Evolutionary conservation across 2,888 invertebrate species (phyloP).

Genomic region (Brassicogethes aeneus): DNA sequence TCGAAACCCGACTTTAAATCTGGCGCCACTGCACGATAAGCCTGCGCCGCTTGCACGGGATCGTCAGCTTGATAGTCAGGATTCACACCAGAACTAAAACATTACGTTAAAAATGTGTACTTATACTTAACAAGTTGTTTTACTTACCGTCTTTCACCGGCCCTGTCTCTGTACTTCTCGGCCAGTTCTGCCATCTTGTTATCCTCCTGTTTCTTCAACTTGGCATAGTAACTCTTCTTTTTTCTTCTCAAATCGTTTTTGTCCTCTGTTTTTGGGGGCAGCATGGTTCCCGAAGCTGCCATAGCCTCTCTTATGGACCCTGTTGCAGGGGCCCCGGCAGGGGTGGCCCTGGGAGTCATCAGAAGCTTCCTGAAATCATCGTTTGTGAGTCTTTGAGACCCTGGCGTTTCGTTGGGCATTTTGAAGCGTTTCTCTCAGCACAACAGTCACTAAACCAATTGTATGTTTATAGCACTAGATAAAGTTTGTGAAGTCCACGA

Average conservation of each 20-base stretch:
- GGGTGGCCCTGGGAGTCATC: conserved; percentile 85
- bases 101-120: not conserved
- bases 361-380: conserved; percentile 93
- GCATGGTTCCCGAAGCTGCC: conserved; percentile 44
- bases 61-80: conserved; percentile 77
- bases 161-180: conserved; percentile 86
- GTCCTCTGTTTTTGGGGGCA: conserved; percentile 48
- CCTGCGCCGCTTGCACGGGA: conserved; percentile 70
- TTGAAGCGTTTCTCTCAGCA: too few species aligned
- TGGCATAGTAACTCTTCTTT: conserved; percentile 93
- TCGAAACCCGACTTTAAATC: conserved; percentile 90
- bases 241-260: conserved; percentile 80
- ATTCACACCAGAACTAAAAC: conserved; percentile 56
- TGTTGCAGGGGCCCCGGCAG: conserved; percentile 48
- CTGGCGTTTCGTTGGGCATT: conserved; percentile 52
- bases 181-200: conserved; percentile 90
- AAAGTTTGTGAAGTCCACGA: too few species aligned
- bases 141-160: conserved; percentile 60
- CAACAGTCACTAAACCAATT: too few species aligned
- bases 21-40: conserved; percentile 82
- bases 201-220: conserved; percentile 88
- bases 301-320: conserved; percentile 63
- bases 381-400: conserved; percentile 81
- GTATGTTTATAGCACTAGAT: too few species aligned
- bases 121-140: not conserved